Evolutionary conservation across 1,140 invertebrate species (phyloP).

Genomic region (Mylabris phalerata): DNA sequence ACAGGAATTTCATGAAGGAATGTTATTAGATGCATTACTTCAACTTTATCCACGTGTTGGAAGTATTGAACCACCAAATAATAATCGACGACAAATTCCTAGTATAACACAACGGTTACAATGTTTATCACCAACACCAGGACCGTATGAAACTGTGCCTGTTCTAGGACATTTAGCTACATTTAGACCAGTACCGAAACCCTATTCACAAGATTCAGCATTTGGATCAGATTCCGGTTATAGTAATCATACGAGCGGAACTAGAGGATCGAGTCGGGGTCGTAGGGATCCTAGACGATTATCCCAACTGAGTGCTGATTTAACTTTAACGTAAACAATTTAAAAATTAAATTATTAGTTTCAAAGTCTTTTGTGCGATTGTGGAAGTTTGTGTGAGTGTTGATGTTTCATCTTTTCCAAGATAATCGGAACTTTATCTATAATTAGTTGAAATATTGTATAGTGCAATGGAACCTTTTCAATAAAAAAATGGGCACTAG

Average conservation of each 20-base stretch:
- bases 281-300: constrained; percentile 36
- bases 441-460: background rate
- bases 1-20: constrained; percentile 58
- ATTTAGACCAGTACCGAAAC: constrained; percentile 39
- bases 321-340: constrained; percentile 34
- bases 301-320: constrained; percentile 40
- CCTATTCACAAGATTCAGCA: constrained; percentile 48
- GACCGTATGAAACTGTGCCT: constrained; percentile 52
- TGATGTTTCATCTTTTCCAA: background rate
- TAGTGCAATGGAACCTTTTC: background rate
- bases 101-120: constrained; percentile 47
- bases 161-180: constrained; percentile 46
- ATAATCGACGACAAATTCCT: constrained; percentile 31
- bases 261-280: constrained; percentile 37
- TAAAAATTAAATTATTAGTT: too few species aligned
- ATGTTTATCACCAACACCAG: constrained; percentile 46
- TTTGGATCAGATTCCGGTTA: constrained; percentile 63
- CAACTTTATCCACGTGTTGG: constrained; percentile 55
- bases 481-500: background rate
- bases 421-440: background rate
- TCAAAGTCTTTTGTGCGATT: background rate
- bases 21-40: constrained; percentile 56
- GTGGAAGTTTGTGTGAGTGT: background rate
- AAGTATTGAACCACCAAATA: constrained; percentile 39
- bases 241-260: constrained; percentile 54